Base-by-base conservation (phyloP, 2,888 invertebrate genomes). In the Lasius fuliginosus region DNA sequence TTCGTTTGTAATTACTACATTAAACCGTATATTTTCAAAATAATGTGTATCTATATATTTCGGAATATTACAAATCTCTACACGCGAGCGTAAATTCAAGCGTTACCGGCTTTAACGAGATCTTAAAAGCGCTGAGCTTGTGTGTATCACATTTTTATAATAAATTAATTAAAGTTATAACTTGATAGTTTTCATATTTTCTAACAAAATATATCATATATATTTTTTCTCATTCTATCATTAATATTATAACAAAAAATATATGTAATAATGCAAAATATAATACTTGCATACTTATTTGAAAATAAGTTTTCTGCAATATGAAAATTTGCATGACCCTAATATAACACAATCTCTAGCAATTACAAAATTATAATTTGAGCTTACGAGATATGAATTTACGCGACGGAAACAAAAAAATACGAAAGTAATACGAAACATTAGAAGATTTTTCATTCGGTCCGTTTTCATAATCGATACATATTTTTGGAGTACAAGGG, bases 101-200 rank as follows among this genome's bases (percentile, higher is more conserved):
- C 12, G 5, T 60, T 56, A 36, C 5, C 5, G 18, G 1, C 4
- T 8, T 53, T 49, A 27, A 36, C 5, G 23, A 5, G 18, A 73
- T 56, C 33, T 40, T 18, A 6, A 73, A 40, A 56, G 0, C 36
- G 23, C 9, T 53, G 1, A 71, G 36, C 27, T 73, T 23, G 23
- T 58, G 23, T 58, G 11, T 40, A 58, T 60, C 36, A 60, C 6
- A 74, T 36, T 62, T 74, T 30, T n/a, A 30, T n/a, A 53, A 46
- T 15, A 4, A 56, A 11, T 3, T 1, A 27, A 1, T 4, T 74
- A 30, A 8, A n/a, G 6, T 58, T 6, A 9, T 27, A 73, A 11
- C 6, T 40, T 58, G 56, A 58, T 56, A 40, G 18, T 36, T 36
- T 9, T 53, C 4, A 53, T 23, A 53, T 15, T 40, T 71, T 71